Percentiles rank a stretch among this genome's conserved stretches.
Conservation (phyloP, 2,113 vertebrate genomes). For the Embiotoca jacksoni region DNA sequence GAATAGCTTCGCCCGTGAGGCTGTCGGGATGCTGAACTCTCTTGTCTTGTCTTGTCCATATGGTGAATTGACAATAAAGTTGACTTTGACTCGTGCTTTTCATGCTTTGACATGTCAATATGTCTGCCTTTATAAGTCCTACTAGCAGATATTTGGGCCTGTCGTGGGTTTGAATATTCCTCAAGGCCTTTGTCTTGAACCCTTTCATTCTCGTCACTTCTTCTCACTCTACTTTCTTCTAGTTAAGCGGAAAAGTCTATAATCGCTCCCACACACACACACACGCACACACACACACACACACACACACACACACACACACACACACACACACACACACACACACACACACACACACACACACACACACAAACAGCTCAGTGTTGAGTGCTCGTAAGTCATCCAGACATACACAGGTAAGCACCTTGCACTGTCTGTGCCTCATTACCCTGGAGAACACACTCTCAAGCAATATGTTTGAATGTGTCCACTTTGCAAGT, state of each 20-base stretch:
- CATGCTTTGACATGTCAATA: too few relatives aligned
- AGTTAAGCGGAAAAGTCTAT: background rate
- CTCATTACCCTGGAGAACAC: constrained; percentile 31
- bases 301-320: background rate
- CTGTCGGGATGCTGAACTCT: too few relatives aligned
- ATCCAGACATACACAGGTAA: constrained; percentile 53
- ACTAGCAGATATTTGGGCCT: background rate
- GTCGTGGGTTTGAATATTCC: background rate
- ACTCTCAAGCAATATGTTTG: constrained; percentile 30
- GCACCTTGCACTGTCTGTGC: constrained; percentile 57
- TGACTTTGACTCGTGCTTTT: too few relatives aligned
- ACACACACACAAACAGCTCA: constrained; percentile 24
- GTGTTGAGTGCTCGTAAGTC: constrained; percentile 46
- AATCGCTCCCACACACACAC: background rate
- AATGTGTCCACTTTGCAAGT: constrained; percentile 42
- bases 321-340: constrained; percentile 7
- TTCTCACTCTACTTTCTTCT: constrained; percentile 3
- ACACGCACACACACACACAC: background rate
- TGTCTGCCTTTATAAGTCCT: background rate
- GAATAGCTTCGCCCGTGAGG: too few relatives aligned
- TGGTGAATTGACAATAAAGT: too few relatives aligned
- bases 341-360: constrained; percentile 5
- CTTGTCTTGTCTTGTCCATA: too few relatives aligned
- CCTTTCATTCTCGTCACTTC: background rate
- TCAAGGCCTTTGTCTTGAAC: background rate